phyloP scores from a whole-genome alignment of 2,888 invertebrate genomes.

The Cybosia mesomella region DNA sequence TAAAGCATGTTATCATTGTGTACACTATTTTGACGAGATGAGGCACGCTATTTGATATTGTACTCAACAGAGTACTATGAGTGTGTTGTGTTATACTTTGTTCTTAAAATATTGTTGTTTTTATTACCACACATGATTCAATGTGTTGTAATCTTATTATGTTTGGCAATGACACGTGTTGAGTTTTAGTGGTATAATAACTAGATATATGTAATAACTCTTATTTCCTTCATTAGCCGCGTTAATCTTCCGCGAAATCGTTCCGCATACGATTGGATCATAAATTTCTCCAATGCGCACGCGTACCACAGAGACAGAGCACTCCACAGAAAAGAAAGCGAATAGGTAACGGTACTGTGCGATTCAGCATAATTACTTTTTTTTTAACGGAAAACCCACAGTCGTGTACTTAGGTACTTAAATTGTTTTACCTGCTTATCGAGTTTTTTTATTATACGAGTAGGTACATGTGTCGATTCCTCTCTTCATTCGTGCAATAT shows the following conservation, averaged over 20 bases:
- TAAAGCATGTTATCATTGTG: not conserved
- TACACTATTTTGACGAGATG: not conserved
- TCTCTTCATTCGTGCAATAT: not conserved
- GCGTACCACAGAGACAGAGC: constrained; percentile 49
- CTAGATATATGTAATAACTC: constrained; percentile 8
- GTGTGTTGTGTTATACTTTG: not conserved
- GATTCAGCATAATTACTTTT: constrained; percentile 63
- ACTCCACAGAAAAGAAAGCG: constrained; percentile 75
- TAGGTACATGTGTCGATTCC: not conserved
- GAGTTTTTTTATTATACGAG: not conserved
- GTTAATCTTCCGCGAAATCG: constrained; percentile 56
- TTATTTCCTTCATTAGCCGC: constrained; percentile 38
- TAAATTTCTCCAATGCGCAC: constrained; percentile 62
- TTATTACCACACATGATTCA: not conserved
- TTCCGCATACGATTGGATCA: constrained; percentile 56
- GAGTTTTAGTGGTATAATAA: not conserved
- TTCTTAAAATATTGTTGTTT: constrained; percentile 1
- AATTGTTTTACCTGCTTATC: not conserved
- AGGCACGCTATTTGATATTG: not conserved
- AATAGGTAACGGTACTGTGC: constrained; percentile 76
- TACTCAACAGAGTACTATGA: not conserved
- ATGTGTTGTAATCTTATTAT: not conserved
- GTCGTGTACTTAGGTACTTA: constrained; percentile 13
- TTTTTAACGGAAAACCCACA: constrained; percentile 45
- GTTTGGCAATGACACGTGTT: constrained; percentile 6